These are phyloP conservation scores for Daphoenositta chrysoptera DNA, from an alignment of 2,113 vertebrate genomes.

Conservation along the genomic window DNA sequence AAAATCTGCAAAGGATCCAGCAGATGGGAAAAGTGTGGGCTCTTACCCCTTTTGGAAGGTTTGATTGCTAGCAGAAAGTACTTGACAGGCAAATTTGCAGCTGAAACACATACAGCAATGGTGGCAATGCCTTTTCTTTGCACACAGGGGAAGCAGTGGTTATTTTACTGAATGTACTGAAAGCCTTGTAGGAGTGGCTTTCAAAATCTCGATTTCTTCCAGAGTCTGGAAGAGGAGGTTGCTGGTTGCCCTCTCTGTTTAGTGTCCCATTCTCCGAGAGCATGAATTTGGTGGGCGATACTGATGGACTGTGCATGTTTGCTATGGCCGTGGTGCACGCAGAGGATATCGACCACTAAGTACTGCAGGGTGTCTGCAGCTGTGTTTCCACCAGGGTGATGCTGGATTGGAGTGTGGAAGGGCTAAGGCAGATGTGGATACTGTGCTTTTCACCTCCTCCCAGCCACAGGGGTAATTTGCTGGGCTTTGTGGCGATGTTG, in stretches of 20 bases:
- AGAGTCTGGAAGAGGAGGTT: background rate
- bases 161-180: background rate
- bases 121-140: background rate
- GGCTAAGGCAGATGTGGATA: background rate
- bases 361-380: background rate
- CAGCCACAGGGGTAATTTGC: background rate
- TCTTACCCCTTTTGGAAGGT: background rate
- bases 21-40: background rate
- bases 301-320: background rate
- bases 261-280: background rate
- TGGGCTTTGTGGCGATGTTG: accelerated
- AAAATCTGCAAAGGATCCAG: background rate
- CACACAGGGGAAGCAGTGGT: background rate
- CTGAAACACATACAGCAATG: background rate
- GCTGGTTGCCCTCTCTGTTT: background rate
- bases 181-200: background rate
- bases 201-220: background rate
- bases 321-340: background rate
- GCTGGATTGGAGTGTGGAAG: background rate
- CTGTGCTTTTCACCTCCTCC: background rate
- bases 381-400: background rate
- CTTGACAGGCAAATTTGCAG: background rate
- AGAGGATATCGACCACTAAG: accelerated
- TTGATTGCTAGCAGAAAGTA: background rate
- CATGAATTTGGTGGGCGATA: background rate